Base-by-base conservation (phyloP, 2,888 invertebrate genomes). In the Maniola hyperantus region DNA sequence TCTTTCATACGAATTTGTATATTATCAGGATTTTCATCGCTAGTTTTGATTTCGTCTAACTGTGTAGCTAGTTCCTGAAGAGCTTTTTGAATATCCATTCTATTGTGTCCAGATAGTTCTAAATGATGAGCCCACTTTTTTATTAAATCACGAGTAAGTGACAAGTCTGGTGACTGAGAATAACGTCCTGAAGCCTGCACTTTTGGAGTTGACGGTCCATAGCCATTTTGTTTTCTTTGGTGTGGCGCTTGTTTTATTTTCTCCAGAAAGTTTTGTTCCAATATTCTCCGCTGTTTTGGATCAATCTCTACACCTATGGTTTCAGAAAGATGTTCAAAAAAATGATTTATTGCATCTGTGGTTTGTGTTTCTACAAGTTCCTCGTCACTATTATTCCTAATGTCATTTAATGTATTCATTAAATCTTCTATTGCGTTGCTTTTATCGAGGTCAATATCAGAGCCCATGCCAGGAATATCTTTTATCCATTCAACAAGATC, bases 301-400 rank as follows among this genome's bases (percentile, higher is more conserved):
- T 18, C 5, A 15, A 69, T 15, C 42, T 10, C 7, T 44, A 13
- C 42, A 6, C 54, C 55, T 36, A 34, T 44, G 48, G 39, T 46
- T 11, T 54, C 15, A 18, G 55, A 51, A 54, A 69, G 55, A 1
- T 18, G 44, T 7, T 57, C 15, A 26, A 66, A 46, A 48, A 64
- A 69, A 6, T 57, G 36, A 46, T 57, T 48, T 33, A 69, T 51
- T 61, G 46, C 66, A 34, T 69, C 57, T 46, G 55, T 60, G 42
- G 66, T 58, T 20, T 48, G 26, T 11, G 7, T 4, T 64, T 64
- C 42, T 6, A 26, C 33, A 20, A 11, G 18, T 15, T 42, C 39
- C 42, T 51, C 36, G 46, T 66, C 26, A 33, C 44, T 61, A 34
- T 34, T 46, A 10, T 15, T 50, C 11, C 15, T 18, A 46, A 57